A percentile compares a stretch with the other conserved stretches of the same genome.
These are phyloP conservation scores for Ctenopoma kingsleyae DNA, from an alignment of 2,797 vertebrate genomes.

Conservation along the genomic window DNA sequence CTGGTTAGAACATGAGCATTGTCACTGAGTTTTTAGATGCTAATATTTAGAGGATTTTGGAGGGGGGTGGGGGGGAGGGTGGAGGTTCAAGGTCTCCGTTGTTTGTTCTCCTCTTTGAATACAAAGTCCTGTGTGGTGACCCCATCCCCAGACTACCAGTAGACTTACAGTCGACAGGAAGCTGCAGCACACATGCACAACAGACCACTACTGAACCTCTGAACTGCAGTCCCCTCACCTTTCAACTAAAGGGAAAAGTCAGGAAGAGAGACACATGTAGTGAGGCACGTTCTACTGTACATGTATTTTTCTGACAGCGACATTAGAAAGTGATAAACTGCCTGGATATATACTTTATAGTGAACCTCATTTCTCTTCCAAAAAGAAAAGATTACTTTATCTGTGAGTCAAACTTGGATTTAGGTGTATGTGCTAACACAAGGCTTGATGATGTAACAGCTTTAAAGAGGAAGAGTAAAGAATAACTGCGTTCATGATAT, in stretches of 20 bases:
- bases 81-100: conserved; percentile 50
- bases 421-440: conserved; percentile 14
- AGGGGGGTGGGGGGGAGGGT: conserved; percentile 26
- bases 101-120: conserved; percentile 68
- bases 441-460: conserved; percentile 33
- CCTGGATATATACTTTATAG: background rate
- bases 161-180: conserved; percentile 80
- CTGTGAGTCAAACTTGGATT: conserved; percentile 11
- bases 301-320: conserved; percentile 11
- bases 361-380: conserved; percentile 7
- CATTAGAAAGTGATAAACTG: conserved; percentile 23
- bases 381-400: conserved; percentile 17
- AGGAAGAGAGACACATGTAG: conserved; percentile 62
- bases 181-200: conserved; percentile 58
- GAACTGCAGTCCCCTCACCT: conserved; percentile 62
- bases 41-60: conserved; percentile 37
- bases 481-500: conserved; percentile 47
- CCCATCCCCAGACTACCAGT: conserved; percentile 58
- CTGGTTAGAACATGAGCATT: conserved; percentile 57
- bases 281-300: conserved; percentile 60
- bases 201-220: conserved; percentile 51
- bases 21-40: conserved; percentile 42
- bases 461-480: conserved; percentile 37
- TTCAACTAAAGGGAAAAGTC: conserved; percentile 59
- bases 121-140: conserved; percentile 75